phyloP scores from a whole-genome alignment of 1,140 invertebrate species.

The Danaus plexippus region DNA sequence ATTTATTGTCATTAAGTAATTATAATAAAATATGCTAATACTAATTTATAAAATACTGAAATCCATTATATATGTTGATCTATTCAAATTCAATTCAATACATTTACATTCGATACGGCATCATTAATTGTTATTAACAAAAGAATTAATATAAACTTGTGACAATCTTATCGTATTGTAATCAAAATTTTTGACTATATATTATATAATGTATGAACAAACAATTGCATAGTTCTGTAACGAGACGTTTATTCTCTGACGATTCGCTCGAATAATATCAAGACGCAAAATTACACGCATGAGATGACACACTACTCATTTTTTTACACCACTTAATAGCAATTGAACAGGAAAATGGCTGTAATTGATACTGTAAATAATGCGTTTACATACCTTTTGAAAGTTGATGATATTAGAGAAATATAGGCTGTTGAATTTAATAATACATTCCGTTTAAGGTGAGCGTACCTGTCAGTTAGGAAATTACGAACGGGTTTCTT shows the following conservation, averaged over 20 bases:
- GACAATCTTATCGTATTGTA: too few relatives aligned
- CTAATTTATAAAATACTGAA: constrained; percentile 12
- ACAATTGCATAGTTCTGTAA: too few relatives aligned
- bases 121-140: constrained; percentile 15
- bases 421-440: constrained; percentile 32
- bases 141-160: too few relatives aligned
- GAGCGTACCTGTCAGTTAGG: constrained; percentile 7
- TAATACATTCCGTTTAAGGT: constrained; percentile 25
- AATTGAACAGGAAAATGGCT: constrained; percentile 37
- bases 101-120: constrained; percentile 13
- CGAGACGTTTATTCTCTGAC: background rate
- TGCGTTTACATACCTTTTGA: constrained; percentile 38
- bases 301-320: constrained; percentile 29
- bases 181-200: too few relatives aligned
- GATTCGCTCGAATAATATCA: constrained; percentile 38
- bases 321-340: constrained; percentile 45
- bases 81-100: constrained; percentile 16
- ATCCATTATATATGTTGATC: constrained; percentile 3
- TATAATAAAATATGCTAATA: constrained; percentile 16
- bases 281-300: constrained; percentile 44
- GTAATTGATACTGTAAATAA: constrained; percentile 38
- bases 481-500: constrained; percentile 8
- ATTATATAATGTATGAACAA: too few relatives aligned
- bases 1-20: constrained; percentile 14
- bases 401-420: constrained; percentile 39